phyloP scores from a whole-genome alignment of 2,888 invertebrate genomes.

The Saturnia pavonia region DNA sequence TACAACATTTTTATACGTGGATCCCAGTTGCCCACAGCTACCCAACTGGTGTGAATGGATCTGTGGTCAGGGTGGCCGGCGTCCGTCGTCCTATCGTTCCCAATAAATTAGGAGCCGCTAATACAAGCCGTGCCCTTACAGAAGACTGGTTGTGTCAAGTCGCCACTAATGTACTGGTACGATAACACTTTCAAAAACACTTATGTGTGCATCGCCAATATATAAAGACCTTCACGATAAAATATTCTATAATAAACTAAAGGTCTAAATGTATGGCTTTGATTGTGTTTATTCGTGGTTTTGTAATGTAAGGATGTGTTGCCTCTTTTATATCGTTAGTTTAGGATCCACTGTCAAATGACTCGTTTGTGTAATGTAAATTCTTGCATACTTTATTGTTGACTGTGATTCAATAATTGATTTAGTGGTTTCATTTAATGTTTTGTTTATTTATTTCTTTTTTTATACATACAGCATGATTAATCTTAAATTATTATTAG shows the following conservation, averaged over 20 bases:
- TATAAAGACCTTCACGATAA: slow-evolving; percentile 38
- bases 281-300: slow-evolving; percentile 51
- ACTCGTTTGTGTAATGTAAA: slow-evolving; percentile 65
- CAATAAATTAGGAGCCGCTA: slow-evolving; percentile 81
- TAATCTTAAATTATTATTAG: neutral
- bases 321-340: slow-evolving; percentile 69
- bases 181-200: slow-evolving; percentile 78
- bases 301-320: slow-evolving; percentile 61
- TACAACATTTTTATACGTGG: neutral
- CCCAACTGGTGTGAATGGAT: slow-evolving; percentile 73
- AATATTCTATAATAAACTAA: slow-evolving; percentile 6
- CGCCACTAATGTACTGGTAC: slow-evolving; percentile 75
- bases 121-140: slow-evolving; percentile 77
- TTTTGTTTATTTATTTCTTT: slow-evolving; percentile 27
- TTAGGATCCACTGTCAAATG: slow-evolving; percentile 67
- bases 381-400: slow-evolving; percentile 70
- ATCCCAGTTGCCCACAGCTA: slow-evolving; percentile 42
- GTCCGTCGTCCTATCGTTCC: slow-evolving; percentile 78
- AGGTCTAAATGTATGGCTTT: slow-evolving; percentile 27
- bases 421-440: slow-evolving; percentile 39
- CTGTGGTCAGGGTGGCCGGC: slow-evolving; percentile 76
- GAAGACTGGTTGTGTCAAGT: slow-evolving; percentile 78
- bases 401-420: slow-evolving; percentile 64
- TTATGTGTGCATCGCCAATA: slow-evolving; percentile 54
- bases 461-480: slow-evolving; percentile 41